Base-by-base conservation (phyloP, 2,113 vertebrate genomes). In the Tenrec ecaudatus region DNA sequence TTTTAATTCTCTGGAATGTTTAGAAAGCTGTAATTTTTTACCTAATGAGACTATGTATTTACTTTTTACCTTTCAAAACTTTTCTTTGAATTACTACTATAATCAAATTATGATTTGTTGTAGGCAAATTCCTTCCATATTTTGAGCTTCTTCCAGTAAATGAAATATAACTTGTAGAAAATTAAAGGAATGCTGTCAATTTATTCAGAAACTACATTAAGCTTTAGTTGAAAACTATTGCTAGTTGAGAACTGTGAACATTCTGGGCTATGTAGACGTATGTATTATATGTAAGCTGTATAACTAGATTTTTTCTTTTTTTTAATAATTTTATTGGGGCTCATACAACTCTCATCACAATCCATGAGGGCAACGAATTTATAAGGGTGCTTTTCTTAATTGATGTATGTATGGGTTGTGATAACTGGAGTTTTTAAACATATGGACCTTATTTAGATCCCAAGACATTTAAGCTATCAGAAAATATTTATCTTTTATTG, bases 101-200 rank as follows among this genome's bases (percentile, higher is more conserved):
- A 94, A 95, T 86, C 66, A 94, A 94, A 79, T 86, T 94, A 23
- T 94, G 79, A 94, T 86, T 94, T 96, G 66, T 96, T 96, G 29
- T 88, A 95, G 68, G 81, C 57, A 90, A 58, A 95, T 93, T 94
- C 57, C 47, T 87, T 93, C 82, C 81, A 89, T 76, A 82, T 36
- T 88, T 58, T 84, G 82, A 88, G 10, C 36, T 85, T 82, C 29
- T 94, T 91, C 47, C 14, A 87, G 40, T 94, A 86, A 95, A 92
- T 92, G 38, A 81, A 95, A 94, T 93, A 76, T 92, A 94, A 73
- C 23, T 95, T 73, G 81, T 64, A 82, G 79, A 96, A 95, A 95
- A 86, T 81, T 89, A 90, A 78, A 93, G 66, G 58, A 73, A 79
- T 82, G 12, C 89, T 92, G 57, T 85, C 75, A 84, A 14, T 92